Conservation (phyloP, 2,797 vertebrate species). For the Phyllotis vaccarum region DNA sequence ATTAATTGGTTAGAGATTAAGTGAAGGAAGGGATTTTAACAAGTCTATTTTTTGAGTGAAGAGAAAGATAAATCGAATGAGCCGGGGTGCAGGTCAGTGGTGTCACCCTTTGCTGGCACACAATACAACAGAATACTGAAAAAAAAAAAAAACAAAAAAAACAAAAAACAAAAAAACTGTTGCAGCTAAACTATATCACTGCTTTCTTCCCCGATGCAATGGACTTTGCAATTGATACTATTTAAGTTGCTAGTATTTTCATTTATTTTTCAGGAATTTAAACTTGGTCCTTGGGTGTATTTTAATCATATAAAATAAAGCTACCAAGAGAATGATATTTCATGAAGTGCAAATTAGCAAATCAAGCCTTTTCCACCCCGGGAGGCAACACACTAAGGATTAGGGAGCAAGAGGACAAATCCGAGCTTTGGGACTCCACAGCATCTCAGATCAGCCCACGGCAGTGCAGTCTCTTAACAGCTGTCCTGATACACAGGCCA, state of each 20-base stretch:
- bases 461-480: neutral
- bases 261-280: neutral
- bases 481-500: neutral
- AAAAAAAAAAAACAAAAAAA: neutral
- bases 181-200: neutral
- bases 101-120: neutral
- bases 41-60: neutral
- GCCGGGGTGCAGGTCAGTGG: neutral
- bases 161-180: neutral
- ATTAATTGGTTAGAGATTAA: neutral
- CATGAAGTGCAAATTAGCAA: neutral
- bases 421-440: neutral
- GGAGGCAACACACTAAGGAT: neutral
- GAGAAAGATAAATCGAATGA: neutral
- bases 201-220: neutral
- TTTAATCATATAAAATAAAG: conserved; percentile 15
- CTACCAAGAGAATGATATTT: neutral
- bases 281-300: conserved; percentile 7
- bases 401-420: neutral
- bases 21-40: neutral
- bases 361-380: neutral
- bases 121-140: neutral
- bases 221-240: neutral
- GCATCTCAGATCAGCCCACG: neutral
- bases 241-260: neutral